phyloP scores from a whole-genome alignment of 2,888 invertebrate species.

The Spodoptera littoralis region DNA sequence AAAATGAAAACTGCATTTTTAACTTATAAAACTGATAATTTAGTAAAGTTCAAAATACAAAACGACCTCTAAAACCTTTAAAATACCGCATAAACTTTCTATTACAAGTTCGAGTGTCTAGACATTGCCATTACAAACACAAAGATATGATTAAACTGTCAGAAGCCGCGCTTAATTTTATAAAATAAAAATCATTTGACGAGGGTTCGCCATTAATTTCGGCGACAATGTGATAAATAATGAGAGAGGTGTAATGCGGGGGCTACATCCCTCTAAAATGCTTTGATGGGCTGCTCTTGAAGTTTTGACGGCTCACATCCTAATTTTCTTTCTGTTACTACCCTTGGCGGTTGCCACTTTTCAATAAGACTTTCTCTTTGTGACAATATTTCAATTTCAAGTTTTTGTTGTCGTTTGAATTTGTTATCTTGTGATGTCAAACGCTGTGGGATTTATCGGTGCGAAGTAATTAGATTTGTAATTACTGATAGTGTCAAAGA shows the following conservation, averaged over 20 bases:
- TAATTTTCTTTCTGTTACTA: constrained; percentile 84
- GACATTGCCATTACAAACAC: constrained; percentile 63
- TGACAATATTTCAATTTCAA: constrained; percentile 76
- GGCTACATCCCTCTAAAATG: constrained; percentile 78
- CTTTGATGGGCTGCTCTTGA: constrained; percentile 84
- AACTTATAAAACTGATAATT: too few species aligned
- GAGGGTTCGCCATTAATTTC: constrained; percentile 88
- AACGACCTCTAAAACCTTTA: constrained; percentile 12
- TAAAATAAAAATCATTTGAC: constrained; percentile 88
- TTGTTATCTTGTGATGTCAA: constrained; percentile 2
- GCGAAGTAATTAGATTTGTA: too few species aligned
- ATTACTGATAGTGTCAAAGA: too few species aligned
- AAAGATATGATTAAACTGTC: constrained; percentile 88
- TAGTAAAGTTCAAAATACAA: background rate
- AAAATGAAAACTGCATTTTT: too few species aligned
- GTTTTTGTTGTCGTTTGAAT: constrained; percentile 28
- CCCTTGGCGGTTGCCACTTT: constrained; percentile 78
- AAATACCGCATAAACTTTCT: constrained; percentile 18
- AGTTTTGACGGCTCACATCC: constrained; percentile 87
- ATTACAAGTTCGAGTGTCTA: constrained; percentile 38
- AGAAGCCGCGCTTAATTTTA: constrained; percentile 80
- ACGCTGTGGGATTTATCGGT: too few species aligned
- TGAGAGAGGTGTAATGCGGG: constrained; percentile 87
- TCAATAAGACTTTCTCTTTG: constrained; percentile 80
- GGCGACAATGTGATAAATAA: constrained; percentile 88